Evolutionary conservation across 2,888 invertebrate species (phyloP).

Genomic region (Magallana nippona): DNA sequence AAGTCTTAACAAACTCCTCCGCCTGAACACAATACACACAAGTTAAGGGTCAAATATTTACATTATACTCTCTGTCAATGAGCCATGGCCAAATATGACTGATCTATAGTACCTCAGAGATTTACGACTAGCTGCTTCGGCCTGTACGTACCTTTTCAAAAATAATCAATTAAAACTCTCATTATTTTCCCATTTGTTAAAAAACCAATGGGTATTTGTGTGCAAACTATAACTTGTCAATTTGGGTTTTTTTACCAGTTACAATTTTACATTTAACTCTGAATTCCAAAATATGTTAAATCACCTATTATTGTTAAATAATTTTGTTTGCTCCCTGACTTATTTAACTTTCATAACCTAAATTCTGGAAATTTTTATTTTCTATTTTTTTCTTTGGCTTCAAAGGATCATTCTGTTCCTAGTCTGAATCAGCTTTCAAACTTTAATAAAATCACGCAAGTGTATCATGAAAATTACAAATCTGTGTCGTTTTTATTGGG

Average conservation of each 20-base stretch:
- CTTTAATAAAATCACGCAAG: neutral
- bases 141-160: constrained; percentile 27
- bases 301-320: neutral
- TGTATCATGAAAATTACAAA: neutral
- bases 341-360: too few relatives aligned
- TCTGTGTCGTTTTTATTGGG: neutral
- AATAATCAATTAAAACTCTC: constrained; percentile 32
- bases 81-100: constrained; percentile 26
- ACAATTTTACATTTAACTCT: neutral
- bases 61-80: constrained; percentile 17
- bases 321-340: neutral
- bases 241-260: neutral
- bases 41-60: constrained; percentile 25
- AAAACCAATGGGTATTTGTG: neutral
- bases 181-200: constrained; percentile 25
- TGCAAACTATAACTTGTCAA: constrained; percentile 3
- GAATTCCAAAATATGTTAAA: neutral
- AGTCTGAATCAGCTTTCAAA: neutral
- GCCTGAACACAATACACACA: neutral
- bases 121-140: constrained; percentile 3
- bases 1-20: neutral
- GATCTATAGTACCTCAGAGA: constrained; percentile 4
- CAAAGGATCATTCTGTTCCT: too few relatives aligned
- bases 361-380: too few relatives aligned
- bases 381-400: too few relatives aligned